These are phyloP conservation scores for Cactoblastis cactorum DNA, from an alignment of 2,888 invertebrate species.

Conservation along the genomic window DNA sequence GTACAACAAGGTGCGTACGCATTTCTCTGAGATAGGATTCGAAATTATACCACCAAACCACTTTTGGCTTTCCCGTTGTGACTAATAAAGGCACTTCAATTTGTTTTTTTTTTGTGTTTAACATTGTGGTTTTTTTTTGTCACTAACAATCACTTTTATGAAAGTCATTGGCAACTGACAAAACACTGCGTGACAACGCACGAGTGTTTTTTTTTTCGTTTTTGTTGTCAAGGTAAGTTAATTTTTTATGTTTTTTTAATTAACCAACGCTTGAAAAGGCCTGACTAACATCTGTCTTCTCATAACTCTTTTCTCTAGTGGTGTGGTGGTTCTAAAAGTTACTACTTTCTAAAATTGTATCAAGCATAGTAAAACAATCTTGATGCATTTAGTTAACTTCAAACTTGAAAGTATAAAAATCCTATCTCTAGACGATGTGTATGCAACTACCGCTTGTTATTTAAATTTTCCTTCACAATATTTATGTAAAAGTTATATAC, in stretches of 20 bases:
- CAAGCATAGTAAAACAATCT: conserved; percentile 29
- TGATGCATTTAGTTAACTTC: conserved; percentile 35
- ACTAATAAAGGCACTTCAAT: conserved; percentile 75
- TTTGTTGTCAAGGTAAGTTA: conserved; percentile 56
- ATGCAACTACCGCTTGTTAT: conserved; percentile 25
- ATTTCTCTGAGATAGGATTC: conserved; percentile 57
- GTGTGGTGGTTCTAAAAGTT: conserved; percentile 64
- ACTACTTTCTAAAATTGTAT: conserved; percentile 37
- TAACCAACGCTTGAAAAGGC: conserved; percentile 49
- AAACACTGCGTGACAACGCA: conserved; percentile 29
- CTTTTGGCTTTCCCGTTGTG: conserved; percentile 59
- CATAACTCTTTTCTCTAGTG: conserved; percentile 43
- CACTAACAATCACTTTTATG: conserved; percentile 46
- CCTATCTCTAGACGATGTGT: conserved; percentile 69
- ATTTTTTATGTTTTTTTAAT: conserved; percentile 35
- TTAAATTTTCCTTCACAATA: conserved; percentile 10
- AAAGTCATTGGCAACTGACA: not conserved
- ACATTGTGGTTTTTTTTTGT: conserved; percentile 45
- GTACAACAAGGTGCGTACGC: conserved; percentile 76
- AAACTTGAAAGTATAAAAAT: conserved; percentile 41
- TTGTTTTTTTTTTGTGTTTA: conserved; percentile 37
- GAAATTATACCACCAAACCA: conserved; percentile 51
- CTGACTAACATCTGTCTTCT: conserved; percentile 41
- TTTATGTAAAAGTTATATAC: conserved; percentile 16
- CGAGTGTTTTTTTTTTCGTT: conserved; percentile 25